These are phyloP conservation scores for Eupithecia dodoneata DNA, from an alignment of 2,888 invertebrate genomes.

Conservation along the genomic window DNA sequence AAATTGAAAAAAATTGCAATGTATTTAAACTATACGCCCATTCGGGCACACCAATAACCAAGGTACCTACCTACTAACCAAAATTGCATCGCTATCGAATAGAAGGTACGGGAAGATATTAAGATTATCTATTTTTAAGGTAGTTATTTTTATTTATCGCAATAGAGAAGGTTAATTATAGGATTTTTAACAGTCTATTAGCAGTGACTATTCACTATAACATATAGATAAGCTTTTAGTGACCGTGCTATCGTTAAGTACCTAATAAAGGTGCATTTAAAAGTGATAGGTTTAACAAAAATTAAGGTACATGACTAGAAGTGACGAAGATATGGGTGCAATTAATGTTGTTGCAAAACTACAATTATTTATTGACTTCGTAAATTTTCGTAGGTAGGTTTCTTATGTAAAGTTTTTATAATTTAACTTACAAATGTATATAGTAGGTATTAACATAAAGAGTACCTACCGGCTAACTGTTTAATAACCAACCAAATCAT, in stretches of 20 bases:
- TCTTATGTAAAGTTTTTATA: neutral
- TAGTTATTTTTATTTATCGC: neutral
- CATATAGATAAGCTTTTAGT: neutral
- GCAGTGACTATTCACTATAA: neutral
- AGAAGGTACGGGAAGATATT: neutral
- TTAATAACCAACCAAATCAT: neutral
- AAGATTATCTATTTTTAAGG: neutral
- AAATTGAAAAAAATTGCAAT: neutral
- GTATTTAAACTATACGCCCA: neutral
- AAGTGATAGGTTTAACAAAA: neutral
- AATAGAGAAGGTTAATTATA: neutral
- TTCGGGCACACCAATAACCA: neutral
- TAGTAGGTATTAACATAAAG: neutral
- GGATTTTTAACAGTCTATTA: neutral
- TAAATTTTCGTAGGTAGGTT: neutral
- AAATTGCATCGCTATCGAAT: neutral
- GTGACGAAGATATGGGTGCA: neutral
- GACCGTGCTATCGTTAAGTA: neutral
- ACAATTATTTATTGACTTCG: neutral
- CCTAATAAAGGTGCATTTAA: neutral
- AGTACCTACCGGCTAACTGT: neutral
- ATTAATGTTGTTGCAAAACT: neutral
- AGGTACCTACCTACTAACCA: slow-evolving; percentile 2
- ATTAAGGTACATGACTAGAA: neutral
- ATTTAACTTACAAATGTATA: neutral